Evolutionary conservation across 2,888 invertebrate species (phyloP).

Genomic region (Sphaerophoria taeniata): DNA sequence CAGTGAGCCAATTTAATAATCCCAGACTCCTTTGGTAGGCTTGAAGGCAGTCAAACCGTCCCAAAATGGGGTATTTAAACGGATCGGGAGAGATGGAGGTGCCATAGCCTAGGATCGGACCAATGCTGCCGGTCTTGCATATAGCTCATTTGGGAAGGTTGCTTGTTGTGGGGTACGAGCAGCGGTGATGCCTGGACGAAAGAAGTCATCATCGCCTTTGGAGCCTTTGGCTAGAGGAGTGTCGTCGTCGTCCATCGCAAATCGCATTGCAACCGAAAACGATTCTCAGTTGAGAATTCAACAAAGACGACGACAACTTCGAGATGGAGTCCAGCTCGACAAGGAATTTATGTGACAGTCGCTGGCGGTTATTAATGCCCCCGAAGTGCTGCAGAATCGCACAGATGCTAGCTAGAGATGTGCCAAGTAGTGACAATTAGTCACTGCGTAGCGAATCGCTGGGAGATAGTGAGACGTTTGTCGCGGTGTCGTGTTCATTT

Average conservation of each 20-base stretch:
- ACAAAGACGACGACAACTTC: constrained; percentile 16
- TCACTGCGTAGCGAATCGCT: constrained; percentile 56
- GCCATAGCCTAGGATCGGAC: constrained; percentile 13
- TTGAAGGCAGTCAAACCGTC: constrained; percentile 13
- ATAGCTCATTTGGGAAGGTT: constrained; percentile 63
- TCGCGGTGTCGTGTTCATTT: constrained; percentile 55
- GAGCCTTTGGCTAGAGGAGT: constrained; percentile 51
- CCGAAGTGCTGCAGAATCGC: constrained; percentile 55
- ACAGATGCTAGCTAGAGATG: constrained; percentile 35
- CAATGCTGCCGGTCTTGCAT: constrained; percentile 7
- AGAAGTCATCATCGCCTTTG: constrained; percentile 72
- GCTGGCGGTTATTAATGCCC: constrained; percentile 66
- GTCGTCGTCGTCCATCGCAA: constrained; percentile 5
- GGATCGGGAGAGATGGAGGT: neutral
- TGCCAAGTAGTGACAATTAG: constrained; percentile 71
- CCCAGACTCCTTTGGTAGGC: constrained; percentile 46
- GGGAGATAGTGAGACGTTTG: constrained; percentile 60
- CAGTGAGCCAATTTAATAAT: constrained; percentile 70
- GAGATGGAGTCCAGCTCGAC: neutral
- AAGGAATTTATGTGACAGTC: constrained; percentile 69
- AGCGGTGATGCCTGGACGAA: constrained; percentile 61
- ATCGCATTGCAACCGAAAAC: neutral
- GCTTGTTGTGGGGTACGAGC: constrained; percentile 17
- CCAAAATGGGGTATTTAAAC: constrained; percentile 6
- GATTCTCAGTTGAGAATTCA: neutral